phyloP scores from a whole-genome alignment of 2,113 vertebrate genomes.

The Heteronetta atricapilla region DNA sequence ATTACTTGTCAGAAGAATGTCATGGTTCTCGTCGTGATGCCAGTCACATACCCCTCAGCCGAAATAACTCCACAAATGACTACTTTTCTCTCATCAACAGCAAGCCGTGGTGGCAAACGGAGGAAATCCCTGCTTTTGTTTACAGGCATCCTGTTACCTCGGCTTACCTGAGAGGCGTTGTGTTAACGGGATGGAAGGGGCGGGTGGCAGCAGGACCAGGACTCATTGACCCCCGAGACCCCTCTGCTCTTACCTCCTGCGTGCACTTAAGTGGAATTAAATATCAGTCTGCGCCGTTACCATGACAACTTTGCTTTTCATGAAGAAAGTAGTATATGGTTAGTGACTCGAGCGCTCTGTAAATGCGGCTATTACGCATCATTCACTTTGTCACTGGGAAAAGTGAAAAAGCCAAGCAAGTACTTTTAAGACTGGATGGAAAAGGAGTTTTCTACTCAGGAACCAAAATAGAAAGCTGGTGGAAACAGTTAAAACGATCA shows the following conservation, averaged over 20 bases:
- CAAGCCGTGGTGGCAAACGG: not conserved
- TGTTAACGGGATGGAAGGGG: rapidly evolving
- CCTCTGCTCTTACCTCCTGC: not conserved
- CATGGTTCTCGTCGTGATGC: not conserved
- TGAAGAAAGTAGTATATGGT: not conserved
- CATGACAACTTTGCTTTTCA: not conserved
- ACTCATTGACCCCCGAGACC: not conserved
- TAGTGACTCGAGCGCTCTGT: not conserved
- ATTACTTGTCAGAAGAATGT: slow-evolving; percentile 27
- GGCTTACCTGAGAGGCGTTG: rapidly evolving
- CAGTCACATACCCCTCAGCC: not conserved
- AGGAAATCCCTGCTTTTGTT: not conserved
- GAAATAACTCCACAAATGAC: rapidly evolving
- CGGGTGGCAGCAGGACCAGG: not conserved
- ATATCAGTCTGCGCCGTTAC: not conserved
- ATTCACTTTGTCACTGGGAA: not conserved
- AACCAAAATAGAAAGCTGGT: rapidly evolving
- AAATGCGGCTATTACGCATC: not conserved
- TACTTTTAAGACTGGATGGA: rapidly evolving
- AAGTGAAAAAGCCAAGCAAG: rapidly evolving
- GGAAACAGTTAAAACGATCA: rapidly evolving
- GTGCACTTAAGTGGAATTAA: not conserved
- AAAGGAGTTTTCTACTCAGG: not conserved
- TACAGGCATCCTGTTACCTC: rapidly evolving
- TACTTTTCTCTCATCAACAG: not conserved